Evolutionary conservation across 2,113 vertebrate species (phyloP), one percentile per base, ranked within the genome.

Genomic region (Varanus komodoensis): DNA sequence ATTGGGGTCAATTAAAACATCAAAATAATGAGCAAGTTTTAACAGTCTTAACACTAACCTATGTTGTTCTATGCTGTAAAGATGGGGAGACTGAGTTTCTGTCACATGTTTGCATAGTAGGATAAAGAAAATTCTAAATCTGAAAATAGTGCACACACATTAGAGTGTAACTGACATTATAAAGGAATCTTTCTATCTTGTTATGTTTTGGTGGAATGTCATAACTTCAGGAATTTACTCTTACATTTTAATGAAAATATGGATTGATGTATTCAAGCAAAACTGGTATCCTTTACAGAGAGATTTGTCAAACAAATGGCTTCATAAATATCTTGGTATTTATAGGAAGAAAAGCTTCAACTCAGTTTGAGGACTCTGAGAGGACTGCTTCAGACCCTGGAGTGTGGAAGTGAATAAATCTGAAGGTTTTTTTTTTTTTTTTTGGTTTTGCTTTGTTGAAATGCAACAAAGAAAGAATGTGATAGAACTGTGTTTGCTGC

Each of bases 171-270:
- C 11, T 34, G n/a, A n/a, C 34, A 57, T 57, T 77, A 34, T 38
- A 75, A 77, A 75, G 12, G 25, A 6, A 57, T 61, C 9, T 57
- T 57, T 61, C 52, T 52, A 21, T 73, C 29, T 50, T 57, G 71
- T 61, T 38, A 61, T 14, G 52, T 5, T 11, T 57, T 38, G 50
- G 44, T 6, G 34, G 50, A 25, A 57, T 73, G 15, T 54, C 50
- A 74, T 75, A 86, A 75, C n/a, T 75, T 77, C 85, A 57, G 61
- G 32, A 52, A 86, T 75, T 75, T n/a, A 3, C 32, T 57, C 25
- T n/a, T 61, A 38, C 32, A 75, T n/a, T 15, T n/a, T 75, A 75
- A 77, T 86, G 52, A 86, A 86, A 86, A 86, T 86, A 75, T 27
- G 21, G 52, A 75, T 52, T 29, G 12, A 71, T 86, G 69, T 74